Evolutionary conservation across 1,140 invertebrate genomes (phyloP).

Genomic region (Homalodisca vitripennis): DNA sequence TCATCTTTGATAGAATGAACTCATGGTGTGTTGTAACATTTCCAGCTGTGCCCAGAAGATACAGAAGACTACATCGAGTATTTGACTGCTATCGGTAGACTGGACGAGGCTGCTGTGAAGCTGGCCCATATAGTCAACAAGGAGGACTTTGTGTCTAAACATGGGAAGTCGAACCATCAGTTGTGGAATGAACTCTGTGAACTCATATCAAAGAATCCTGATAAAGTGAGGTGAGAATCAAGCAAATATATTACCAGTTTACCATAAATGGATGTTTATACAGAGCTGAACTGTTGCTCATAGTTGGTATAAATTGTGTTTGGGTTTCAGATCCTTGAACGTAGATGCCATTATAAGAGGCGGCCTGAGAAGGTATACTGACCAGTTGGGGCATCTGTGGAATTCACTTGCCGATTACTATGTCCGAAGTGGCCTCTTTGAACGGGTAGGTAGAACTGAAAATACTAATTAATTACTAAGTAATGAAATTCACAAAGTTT

Average conservation of each 20-base stretch:
- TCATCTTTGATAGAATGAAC: too few species aligned
- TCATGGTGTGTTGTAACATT: too few species aligned
- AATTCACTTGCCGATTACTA: conserved; percentile 98
- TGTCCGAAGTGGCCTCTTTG: conserved; percentile 94
- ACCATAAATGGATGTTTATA: too few species aligned
- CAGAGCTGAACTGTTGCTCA: too few species aligned
- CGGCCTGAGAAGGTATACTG: conserved; percentile 92
- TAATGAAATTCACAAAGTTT: too few species aligned
- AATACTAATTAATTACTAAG: background rate
- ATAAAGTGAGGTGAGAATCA: conserved; percentile 57
- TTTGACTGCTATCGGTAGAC: conserved; percentile 73
- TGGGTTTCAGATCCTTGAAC: conserved; percentile 76
- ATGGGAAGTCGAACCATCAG: conserved; percentile 99
- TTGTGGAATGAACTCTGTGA: conserved; percentile 99
- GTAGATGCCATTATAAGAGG: conserved; percentile 98
- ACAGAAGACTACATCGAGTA: conserved; percentile 97
- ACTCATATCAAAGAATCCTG: conserved; percentile 96
- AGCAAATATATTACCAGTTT: too few species aligned
- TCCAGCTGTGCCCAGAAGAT: conserved; percentile 81
- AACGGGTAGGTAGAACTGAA: conserved; percentile 60
- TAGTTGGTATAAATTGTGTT: too few species aligned
- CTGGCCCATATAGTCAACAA: conserved; percentile 94
- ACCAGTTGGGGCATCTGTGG: conserved; percentile 98
- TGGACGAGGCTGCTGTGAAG: conserved; percentile 93
- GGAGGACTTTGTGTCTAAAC: conserved; percentile 94